Evolutionary conservation across 1,140 invertebrate species (phyloP).

Genomic region (Zophobas morio): DNA sequence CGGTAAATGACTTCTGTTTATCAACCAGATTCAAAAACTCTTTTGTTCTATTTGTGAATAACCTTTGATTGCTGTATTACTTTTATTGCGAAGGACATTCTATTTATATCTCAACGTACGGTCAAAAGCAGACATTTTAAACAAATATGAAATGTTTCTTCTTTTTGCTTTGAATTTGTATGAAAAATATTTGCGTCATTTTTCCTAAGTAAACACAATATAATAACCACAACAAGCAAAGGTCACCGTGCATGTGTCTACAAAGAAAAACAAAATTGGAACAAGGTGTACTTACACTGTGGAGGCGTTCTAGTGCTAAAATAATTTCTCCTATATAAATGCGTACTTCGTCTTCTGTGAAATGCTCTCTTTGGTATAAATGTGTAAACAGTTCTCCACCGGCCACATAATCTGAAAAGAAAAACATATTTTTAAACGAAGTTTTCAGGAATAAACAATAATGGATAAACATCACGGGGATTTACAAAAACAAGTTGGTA

Average conservation of each 20-base stretch:
- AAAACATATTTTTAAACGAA: constrained; percentile 44
- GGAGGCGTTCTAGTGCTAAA: constrained; percentile 90
- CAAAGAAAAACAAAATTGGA: too few relatives aligned
- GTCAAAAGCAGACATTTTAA: constrained; percentile 10
- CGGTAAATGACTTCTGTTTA: neutral
- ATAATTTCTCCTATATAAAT: constrained; percentile 95
- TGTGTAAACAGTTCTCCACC: constrained; percentile 95
- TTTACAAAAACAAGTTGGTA: neutral
- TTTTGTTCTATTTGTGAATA: constrained; percentile 35
- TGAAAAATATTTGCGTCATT: neutral
- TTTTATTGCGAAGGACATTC: constrained; percentile 39
- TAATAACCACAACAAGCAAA: too few relatives aligned
- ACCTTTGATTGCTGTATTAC: constrained; percentile 37
- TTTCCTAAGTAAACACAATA: too few relatives aligned
- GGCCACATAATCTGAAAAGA: constrained; percentile 88
- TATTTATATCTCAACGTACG: constrained; percentile 29
- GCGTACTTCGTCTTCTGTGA: constrained; percentile 86
- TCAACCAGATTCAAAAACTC: neutral
- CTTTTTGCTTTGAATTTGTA: neutral
- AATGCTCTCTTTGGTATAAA: constrained; percentile 89
- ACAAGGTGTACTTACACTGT: constrained; percentile 77
- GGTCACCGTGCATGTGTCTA: too few relatives aligned
- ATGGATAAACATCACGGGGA: neutral
- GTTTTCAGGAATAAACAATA: neutral
- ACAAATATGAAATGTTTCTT: neutral